Percentiles rank a stretch among this genome's conserved stretches.
Evolutionary conservation across 2,797 vertebrate genomes (phyloP).

Genomic region (Scolopax rusticola): DNA sequence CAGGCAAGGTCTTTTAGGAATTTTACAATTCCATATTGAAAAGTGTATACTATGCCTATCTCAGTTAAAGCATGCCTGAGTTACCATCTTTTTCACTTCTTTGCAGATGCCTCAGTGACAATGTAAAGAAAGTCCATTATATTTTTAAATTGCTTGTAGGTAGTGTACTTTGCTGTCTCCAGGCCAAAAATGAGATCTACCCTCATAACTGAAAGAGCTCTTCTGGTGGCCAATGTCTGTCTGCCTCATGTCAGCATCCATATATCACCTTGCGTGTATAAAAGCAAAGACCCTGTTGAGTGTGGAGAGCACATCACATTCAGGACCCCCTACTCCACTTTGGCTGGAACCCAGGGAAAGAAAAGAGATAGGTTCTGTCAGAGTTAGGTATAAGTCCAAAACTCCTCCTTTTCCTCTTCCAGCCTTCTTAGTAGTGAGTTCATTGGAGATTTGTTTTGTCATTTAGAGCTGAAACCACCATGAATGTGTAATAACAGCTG

Average conservation of each 20-base stretch:
- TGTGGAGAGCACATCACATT: background rate
- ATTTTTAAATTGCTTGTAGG: background rate
- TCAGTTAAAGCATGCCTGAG: background rate
- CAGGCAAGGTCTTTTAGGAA: background rate
- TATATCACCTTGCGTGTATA: background rate
- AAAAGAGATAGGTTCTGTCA: background rate
- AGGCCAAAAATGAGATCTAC: background rate
- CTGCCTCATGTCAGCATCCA: background rate
- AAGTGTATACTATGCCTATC: background rate
- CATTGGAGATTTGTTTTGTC: background rate
- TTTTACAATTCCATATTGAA: background rate
- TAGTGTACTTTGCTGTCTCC: background rate
- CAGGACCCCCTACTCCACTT: rapidly evolving
- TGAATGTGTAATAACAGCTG: background rate
- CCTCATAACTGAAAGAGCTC: background rate
- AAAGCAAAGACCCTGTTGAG: background rate
- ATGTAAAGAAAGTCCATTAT: background rate
- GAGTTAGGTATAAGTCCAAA: background rate
- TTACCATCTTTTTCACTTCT: background rate
- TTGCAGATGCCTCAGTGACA: background rate
- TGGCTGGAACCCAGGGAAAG: background rate
- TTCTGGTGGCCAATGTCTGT: background rate
- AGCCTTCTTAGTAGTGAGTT: background rate
- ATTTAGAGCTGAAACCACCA: background rate
- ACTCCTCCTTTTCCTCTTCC: background rate